These are phyloP conservation scores for Standfussiana lucernea DNA, from an alignment of 2,888 invertebrate genomes.

Conservation along the genomic window DNA sequence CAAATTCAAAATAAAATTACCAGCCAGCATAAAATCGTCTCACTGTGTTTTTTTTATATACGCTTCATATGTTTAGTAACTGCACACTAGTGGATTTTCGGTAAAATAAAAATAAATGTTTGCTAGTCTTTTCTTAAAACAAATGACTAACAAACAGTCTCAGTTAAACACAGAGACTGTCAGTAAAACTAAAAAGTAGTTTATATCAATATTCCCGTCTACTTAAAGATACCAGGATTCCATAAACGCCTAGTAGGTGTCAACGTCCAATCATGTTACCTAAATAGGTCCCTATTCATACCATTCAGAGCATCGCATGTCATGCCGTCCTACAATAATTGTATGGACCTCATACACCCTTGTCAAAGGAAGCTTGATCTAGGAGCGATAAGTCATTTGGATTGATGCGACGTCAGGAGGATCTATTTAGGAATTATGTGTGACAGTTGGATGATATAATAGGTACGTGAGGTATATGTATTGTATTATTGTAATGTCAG, in stretches of 20 bases:
- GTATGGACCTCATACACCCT: constrained; percentile 72
- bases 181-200: not conserved
- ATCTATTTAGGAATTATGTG: constrained; percentile 67
- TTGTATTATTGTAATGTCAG: not conserved
- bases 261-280: constrained; percentile 31
- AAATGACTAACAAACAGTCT: not conserved
- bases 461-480: not conserved
- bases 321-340: constrained; percentile 43
- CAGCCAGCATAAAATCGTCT: no score
- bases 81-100: no score
- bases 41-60: not conserved
- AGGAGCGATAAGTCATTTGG: constrained; percentile 74
- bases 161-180: no score
- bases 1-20: no score
- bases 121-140: not conserved
- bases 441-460: constrained; percentile 47
- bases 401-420: constrained; percentile 65
- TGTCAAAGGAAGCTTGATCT: constrained; percentile 74
- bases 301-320: constrained; percentile 45
- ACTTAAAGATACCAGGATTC: constrained; percentile 13
- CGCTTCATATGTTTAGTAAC: no score
- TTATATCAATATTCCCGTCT: not conserved
- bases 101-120: no score
- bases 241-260: constrained; percentile 17
- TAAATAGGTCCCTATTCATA: constrained; percentile 53